A percentile compares a stretch with the other conserved stretches of the same genome.
Conservation (phyloP, 92 coral and sea anemone species). For the Zoanthus solanderi region DNA sequence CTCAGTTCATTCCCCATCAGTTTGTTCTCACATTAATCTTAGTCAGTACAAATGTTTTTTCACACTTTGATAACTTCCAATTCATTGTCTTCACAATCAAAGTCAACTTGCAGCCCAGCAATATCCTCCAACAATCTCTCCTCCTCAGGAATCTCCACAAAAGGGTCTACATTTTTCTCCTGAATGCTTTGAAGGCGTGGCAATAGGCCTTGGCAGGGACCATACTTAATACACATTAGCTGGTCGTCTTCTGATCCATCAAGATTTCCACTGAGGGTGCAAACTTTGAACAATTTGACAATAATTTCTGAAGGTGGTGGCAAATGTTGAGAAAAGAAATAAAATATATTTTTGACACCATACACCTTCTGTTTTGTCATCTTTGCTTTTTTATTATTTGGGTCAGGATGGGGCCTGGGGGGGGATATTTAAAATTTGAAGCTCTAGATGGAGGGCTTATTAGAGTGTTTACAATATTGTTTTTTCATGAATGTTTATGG, state of each 20-base stretch:
- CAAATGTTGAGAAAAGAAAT: too few species aligned
- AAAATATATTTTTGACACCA: too few species aligned
- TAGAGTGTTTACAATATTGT: too few species aligned
- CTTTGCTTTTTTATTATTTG: too few species aligned
- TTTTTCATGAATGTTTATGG: too few species aligned
- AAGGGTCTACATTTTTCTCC: constrained; percentile 62
- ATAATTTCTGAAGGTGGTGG: constrained; percentile 6
- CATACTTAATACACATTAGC: constrained; percentile 21
- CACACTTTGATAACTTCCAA: not conserved
- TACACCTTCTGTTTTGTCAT: too few species aligned
- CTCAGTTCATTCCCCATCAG: too few species aligned
- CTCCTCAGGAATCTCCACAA: constrained; percentile 51
- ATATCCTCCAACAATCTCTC: constrained; percentile 38
- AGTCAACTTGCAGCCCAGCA: constrained; percentile 41
- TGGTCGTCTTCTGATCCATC: constrained; percentile 36
- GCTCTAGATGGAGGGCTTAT: too few species aligned
- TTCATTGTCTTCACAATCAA: not conserved
- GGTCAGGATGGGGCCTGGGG: too few species aligned
- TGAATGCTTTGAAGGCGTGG: constrained; percentile 29
- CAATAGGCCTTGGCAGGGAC: not conserved
- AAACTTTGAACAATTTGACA: constrained; percentile 46
- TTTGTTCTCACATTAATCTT: too few species aligned
- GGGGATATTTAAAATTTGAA: too few species aligned
- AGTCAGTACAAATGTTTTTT: not conserved
- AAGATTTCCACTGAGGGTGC: constrained; percentile 22